Evolutionary conservation across 2,113 vertebrate species (phyloP).

Genomic region (Danionella cerebrum): DNA sequence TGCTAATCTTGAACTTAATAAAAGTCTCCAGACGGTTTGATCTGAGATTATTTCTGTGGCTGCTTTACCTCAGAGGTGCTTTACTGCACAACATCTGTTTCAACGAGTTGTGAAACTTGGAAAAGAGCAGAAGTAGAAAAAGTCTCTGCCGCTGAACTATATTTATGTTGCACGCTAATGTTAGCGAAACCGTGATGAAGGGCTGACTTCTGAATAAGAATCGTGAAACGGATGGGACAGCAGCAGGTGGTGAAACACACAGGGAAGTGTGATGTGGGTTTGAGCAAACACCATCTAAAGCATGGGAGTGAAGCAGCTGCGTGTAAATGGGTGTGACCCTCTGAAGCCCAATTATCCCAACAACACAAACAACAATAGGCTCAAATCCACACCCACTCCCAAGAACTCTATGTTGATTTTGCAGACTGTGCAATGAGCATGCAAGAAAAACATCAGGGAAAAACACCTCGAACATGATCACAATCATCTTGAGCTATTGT

Average conservation of each 20-base stretch:
- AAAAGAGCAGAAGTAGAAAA: neutral
- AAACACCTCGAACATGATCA: slow-evolving; percentile 13
- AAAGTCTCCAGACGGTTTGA: neutral
- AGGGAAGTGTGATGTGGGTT: slow-evolving; percentile 25
- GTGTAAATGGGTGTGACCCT: slow-evolving; percentile 30
- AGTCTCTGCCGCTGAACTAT: no score
- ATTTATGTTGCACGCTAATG: no score
- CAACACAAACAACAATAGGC: neutral
- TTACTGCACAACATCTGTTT: neutral
- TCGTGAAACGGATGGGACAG: slow-evolving; percentile 40
- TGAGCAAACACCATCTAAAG: slow-evolving; percentile 42
- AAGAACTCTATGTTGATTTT: slow-evolving; percentile 8
- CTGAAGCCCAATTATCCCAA: neutral
- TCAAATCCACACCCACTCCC: neutral
- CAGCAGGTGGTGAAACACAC: slow-evolving; percentile 40
- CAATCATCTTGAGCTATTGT: no score
- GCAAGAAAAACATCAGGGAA: neutral
- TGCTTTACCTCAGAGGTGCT: neutral
- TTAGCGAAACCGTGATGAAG: no score
- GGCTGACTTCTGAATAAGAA: no score
- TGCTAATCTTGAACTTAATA: neutral
- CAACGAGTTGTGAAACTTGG: neutral
- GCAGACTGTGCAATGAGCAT: neutral
- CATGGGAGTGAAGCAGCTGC: slow-evolving; percentile 47
- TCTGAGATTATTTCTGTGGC: neutral